These are phyloP conservation scores for Ectobius pallidus DNA, from an alignment of 2,888 invertebrate genomes.

Conservation along the genomic window DNA sequence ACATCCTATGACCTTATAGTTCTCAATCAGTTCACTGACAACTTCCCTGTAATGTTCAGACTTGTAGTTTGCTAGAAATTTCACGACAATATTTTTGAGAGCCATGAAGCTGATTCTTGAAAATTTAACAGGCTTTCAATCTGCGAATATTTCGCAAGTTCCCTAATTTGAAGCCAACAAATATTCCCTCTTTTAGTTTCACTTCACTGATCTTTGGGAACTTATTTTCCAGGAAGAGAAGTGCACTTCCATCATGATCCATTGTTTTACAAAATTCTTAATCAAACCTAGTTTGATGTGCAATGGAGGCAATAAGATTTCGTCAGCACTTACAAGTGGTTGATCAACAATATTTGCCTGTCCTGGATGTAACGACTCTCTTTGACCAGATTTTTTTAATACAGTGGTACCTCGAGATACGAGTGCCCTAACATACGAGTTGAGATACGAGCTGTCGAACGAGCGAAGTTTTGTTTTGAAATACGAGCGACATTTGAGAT, in stretches of 20 bases:
- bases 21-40: too few relatives aligned
- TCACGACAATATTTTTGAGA: not conserved
- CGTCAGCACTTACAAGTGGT: too few relatives aligned
- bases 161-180: not conserved
- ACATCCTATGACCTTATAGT: too few relatives aligned
- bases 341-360: not conserved
- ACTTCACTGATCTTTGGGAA: too few relatives aligned
- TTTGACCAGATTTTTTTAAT: not conserved
- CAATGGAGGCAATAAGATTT: too few relatives aligned
- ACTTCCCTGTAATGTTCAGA: too few relatives aligned
- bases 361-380: not conserved
- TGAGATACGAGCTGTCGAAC: too few relatives aligned
- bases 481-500: too few relatives aligned
- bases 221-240: not conserved
- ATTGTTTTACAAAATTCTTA: not conserved
- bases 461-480: too few relatives aligned
- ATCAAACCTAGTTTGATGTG: slow-evolving; percentile 7
- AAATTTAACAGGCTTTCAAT: not conserved
- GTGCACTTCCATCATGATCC: not conserved
- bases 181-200: too few relatives aligned
- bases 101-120: not conserved
- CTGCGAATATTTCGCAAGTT: not conserved
- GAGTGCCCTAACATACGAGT: too few relatives aligned
- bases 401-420: too few relatives aligned
- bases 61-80: not conserved